Percentiles rank a stretch among this genome's conserved stretches.
Evolutionary conservation across 2,888 invertebrate species (phyloP).

Genomic region (Steromphala cineraria): DNA sequence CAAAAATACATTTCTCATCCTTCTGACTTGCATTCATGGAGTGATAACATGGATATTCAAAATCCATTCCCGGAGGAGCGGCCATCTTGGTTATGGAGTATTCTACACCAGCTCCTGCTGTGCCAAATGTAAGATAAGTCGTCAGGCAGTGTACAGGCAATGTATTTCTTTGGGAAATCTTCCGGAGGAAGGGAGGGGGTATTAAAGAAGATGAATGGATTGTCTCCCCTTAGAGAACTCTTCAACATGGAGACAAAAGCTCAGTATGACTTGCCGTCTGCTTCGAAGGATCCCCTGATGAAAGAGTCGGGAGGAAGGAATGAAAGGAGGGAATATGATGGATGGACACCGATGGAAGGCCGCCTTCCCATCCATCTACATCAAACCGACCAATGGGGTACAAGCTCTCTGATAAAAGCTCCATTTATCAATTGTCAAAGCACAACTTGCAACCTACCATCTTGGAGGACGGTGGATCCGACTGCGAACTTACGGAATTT

Average conservation of each 20-base stretch:
- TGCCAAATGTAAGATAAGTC: too few relatives aligned
- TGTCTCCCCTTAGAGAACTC: slow-evolving; percentile 16
- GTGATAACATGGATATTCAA: neutral
- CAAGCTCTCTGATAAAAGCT: neutral
- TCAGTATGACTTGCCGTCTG: neutral
- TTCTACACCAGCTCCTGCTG: too few relatives aligned
- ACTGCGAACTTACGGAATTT: neutral
- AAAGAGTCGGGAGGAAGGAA: neutral
- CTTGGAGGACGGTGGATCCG: neutral
- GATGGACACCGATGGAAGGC: neutral
- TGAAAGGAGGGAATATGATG: neutral
- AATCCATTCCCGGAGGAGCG: neutral
- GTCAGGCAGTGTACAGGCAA: neutral
- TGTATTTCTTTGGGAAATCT: neutral
- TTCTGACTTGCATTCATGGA: neutral
- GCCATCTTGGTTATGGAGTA: too few relatives aligned
- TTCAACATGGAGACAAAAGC: slow-evolving; percentile 8
- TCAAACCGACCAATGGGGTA: neutral
- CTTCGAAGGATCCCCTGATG: neutral
- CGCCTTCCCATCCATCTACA: neutral
- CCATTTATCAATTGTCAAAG: slow-evolving; percentile 17
- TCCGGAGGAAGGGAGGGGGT: neutral
- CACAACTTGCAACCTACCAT: too few relatives aligned
- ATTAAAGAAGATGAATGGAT: slow-evolving; percentile 17
- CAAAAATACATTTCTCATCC: neutral